Percentiles rank a stretch among this genome's conserved stretches.
These are phyloP conservation scores for Cancer borealis DNA, from an alignment of 2,888 invertebrate genomes.

Conservation along the genomic window DNA sequence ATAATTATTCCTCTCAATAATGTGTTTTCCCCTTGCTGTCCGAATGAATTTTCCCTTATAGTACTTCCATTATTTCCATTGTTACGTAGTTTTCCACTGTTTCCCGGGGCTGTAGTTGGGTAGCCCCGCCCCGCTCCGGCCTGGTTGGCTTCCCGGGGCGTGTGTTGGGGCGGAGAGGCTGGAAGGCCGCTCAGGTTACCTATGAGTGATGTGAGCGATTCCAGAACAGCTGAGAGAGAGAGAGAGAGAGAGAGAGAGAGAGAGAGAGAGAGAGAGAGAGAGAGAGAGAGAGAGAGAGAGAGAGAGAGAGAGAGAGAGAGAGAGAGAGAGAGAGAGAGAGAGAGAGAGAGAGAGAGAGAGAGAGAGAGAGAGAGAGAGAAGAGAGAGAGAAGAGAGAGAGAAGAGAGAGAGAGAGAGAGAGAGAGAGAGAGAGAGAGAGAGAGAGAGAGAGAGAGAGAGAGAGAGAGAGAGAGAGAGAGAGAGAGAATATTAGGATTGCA, in stretches of 20 bases:
- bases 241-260: background rate
- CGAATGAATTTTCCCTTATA: background rate
- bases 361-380: background rate
- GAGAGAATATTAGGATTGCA: background rate
- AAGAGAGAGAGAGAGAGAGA: background rate
- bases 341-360: background rate
- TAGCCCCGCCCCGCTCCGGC: background rate
- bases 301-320: background rate
- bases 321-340: background rate
- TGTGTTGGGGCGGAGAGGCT: background rate
- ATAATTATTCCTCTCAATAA: constrained; percentile 47
- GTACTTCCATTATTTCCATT: background rate
- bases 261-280: background rate
- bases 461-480: background rate
- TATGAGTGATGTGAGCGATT: background rate
- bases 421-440: background rate
- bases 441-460: background rate
- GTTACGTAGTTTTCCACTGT: background rate
- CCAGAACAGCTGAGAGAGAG: background rate
- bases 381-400: background rate
- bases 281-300: background rate
- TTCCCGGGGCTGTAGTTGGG: background rate
- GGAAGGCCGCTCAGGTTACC: background rate
- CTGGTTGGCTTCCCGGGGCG: background rate
- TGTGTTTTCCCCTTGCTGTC: background rate